Evolutionary conservation across 1,140 invertebrate genomes (phyloP).

Genomic region (Drosophila insularis): DNA sequence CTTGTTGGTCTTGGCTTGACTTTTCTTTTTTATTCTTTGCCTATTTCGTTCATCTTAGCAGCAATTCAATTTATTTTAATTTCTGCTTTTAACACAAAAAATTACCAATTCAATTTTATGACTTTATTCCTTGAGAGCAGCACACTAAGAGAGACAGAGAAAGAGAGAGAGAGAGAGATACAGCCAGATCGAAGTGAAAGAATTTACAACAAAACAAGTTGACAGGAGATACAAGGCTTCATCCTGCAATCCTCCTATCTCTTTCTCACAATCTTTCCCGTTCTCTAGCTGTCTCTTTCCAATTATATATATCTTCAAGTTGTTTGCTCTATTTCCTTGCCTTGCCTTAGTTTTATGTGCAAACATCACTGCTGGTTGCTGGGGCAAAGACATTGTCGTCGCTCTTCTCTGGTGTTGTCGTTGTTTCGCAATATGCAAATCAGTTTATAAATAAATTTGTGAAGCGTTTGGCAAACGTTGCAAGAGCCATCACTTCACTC

Average conservation of each 20-base stretch:
- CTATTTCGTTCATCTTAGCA: slow-evolving; percentile 64
- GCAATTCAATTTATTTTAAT: slow-evolving; percentile 81
- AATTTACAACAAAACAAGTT: slow-evolving; percentile 17
- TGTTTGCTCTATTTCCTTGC: slow-evolving; percentile 15
- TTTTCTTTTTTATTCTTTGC: slow-evolving; percentile 8
- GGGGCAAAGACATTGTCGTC: slow-evolving; percentile 24
- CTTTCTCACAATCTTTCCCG: background rate
- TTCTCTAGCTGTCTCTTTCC: slow-evolving; percentile 5
- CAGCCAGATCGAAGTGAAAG: slow-evolving; percentile 13
- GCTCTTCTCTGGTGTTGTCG: background rate
- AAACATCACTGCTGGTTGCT: slow-evolving; percentile 44
- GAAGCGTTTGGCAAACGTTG: slow-evolving; percentile 44
- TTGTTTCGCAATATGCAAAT: slow-evolving; percentile 68
- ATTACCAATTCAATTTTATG: slow-evolving; percentile 81
- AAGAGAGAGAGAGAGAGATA: no score
- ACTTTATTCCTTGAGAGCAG: slow-evolving; percentile 55
- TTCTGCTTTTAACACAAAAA: slow-evolving; percentile 80
- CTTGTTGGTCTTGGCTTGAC: slow-evolving; percentile 28
- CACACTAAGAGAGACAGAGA: no score
- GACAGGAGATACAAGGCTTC: slow-evolving; percentile 10
- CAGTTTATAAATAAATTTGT: slow-evolving; percentile 72
- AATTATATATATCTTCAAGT: slow-evolving; percentile 13
- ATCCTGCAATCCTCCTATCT: background rate
- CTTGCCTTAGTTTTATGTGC: slow-evolving; percentile 41
- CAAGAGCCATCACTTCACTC: slow-evolving; percentile 10